Base-by-base conservation (phyloP, 2,888 invertebrate genomes). In the Drosophila fulvimacula region DNA sequence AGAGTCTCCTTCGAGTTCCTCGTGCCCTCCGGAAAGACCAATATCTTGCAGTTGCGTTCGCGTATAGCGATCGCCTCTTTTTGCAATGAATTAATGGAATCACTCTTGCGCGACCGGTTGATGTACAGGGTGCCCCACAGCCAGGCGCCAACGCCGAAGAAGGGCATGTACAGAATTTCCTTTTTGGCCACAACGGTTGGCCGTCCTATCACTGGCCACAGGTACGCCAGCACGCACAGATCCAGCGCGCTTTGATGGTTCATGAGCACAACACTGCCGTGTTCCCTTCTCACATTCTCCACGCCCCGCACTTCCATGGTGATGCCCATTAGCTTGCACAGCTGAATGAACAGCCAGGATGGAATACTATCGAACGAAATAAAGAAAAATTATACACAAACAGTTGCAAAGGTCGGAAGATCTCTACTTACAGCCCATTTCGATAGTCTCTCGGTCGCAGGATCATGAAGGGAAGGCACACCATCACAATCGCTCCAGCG, bases 11-110 rank as follows among this genome's bases (percentile, higher is more conserved):
- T 94, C n/a, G 94, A 94, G 90, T 96, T 95, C 71, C 99, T 94
- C 9, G 98, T 98, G 17, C 98, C 98, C 93, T 99, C 98, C 0
- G 98, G 98, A 92, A 98, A 99, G 70, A 99, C 94, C 90, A 97
- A 94, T 56, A 98, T 93, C 92, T 96, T 96, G 15, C 96, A 94
- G 93, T 95, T 95, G 72, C 94, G 93, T 27, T 94, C 93, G 75
- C 93, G 94, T 44, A 96, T 95, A 30, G 95, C 95, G 55, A 93
- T 93, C 3, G 95, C 95, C 73, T 96, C 96, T 69, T 95, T 94
- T 90, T 96, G 96, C 82, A 98, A 94, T 0, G 96, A 95, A 61
- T 94, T 94, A 38, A 95, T 94, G 0, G 97, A 96, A 71, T 95
- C 95, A 44, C 93, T 93, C 38, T 94, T 94, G 34, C 96, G 96